These are phyloP conservation scores for Drosophila kikkawai DNA, from an alignment of 1,140 invertebrate species.

Conservation along the genomic window DNA sequence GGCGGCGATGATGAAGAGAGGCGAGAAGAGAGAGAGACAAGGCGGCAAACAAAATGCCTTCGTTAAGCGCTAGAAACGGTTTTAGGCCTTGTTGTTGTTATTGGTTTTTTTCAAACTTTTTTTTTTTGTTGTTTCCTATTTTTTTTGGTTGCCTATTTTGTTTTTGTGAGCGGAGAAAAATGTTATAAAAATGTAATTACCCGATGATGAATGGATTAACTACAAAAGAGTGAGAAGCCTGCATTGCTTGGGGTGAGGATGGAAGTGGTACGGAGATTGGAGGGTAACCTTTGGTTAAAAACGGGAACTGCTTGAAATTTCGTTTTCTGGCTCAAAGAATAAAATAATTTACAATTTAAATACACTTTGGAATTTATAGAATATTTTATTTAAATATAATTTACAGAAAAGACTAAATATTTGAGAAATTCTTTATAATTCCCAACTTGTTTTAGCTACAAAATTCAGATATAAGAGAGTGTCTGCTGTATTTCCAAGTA, in stretches of 20 bases:
- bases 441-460: too few species aligned
- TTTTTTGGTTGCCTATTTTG: slow-evolving; percentile 73
- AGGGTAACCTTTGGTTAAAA: slow-evolving; percentile 9
- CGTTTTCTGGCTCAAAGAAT: slow-evolving; percentile 28
- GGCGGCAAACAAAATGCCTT: slow-evolving; percentile 78
- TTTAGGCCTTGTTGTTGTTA: slow-evolving; percentile 57
- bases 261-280: not conserved
- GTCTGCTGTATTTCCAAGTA: not conserved
- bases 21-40: slow-evolving; percentile 19
- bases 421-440: not conserved
- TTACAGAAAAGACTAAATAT: too few species aligned
- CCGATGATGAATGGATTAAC: slow-evolving; percentile 84
- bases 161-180: slow-evolving; percentile 79
- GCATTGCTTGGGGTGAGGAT: slow-evolving; percentile 63
- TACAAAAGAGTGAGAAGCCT: slow-evolving; percentile 77
- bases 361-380: slow-evolving; percentile 3
- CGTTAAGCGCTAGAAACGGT: slow-evolving; percentile 75
- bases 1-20: slow-evolving; percentile 1
- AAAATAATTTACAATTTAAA: slow-evolving; percentile 18
- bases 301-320: slow-evolving; percentile 53
- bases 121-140: slow-evolving; percentile 34
- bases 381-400: not conserved
- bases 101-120: slow-evolving; percentile 25
- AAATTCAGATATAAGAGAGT: too few species aligned
- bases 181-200: slow-evolving; percentile 84